Percentiles rank a stretch among this genome's conserved stretches.
These are phyloP conservation scores for Diachasma alloeum DNA, from an alignment of 1,140 invertebrate species.

Conservation along the genomic window DNA sequence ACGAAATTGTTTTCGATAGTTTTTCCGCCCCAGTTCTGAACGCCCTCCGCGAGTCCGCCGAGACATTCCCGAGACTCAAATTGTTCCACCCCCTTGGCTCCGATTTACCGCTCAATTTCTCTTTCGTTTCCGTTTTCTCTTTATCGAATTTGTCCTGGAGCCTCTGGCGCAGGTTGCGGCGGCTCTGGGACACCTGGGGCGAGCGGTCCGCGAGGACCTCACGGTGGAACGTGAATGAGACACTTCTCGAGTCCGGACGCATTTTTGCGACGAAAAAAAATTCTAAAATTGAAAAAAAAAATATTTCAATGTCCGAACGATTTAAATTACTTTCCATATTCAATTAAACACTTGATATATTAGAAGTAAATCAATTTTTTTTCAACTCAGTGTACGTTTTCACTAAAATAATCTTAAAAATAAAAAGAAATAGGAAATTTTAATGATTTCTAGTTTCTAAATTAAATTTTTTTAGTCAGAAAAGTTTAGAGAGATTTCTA, in stretches of 20 bases:
- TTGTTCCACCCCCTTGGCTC: slow-evolving; percentile 57
- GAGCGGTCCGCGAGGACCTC: slow-evolving; percentile 43
- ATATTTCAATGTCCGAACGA: too few species aligned
- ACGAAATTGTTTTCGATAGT: slow-evolving; percentile 69
- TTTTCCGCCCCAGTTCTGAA: slow-evolving; percentile 67
- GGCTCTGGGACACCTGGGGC: slow-evolving; percentile 34
- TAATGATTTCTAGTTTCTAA: too few species aligned
- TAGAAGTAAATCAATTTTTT: too few species aligned
- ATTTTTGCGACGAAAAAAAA: slow-evolving; percentile 34
- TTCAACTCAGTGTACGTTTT: too few species aligned
- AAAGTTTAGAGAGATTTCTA: background rate
- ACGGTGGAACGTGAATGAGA: slow-evolving; percentile 61
- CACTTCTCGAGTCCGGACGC: slow-evolving; percentile 61
- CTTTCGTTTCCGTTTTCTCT: slow-evolving; percentile 37
- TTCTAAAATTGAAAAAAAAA: background rate
- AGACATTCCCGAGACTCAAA: slow-evolving; percentile 53
- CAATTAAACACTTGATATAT: too few species aligned
- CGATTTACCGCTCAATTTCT: slow-evolving; percentile 33
- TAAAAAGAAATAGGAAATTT: too few species aligned
- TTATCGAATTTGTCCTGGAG: slow-evolving; percentile 63
- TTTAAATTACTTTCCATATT: too few species aligned
- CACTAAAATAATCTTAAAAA: too few species aligned
- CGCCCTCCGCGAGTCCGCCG: slow-evolving; percentile 61
- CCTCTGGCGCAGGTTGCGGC: slow-evolving; percentile 49
- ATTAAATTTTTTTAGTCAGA: background rate